Evolutionary conservation across 2,113 vertebrate species (phyloP).

Genomic region (Tachysurus vachellii): DNA sequence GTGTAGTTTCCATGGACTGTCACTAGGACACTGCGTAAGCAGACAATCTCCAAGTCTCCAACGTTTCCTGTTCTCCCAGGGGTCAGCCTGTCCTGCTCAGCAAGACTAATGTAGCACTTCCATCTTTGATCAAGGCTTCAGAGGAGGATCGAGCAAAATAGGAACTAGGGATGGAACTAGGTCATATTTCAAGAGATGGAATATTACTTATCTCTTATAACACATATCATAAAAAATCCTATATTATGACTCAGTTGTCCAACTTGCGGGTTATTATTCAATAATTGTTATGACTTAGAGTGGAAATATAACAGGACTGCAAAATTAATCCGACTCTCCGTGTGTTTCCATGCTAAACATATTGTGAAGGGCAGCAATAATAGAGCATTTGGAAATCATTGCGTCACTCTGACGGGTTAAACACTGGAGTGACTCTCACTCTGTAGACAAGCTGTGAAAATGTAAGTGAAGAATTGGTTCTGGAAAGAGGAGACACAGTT

Average conservation of each 20-base stretch:
- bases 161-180: neutral
- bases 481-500: neutral
- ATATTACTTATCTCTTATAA: neutral
- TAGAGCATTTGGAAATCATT: neutral
- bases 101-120: neutral
- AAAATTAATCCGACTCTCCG: neutral
- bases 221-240: neutral
- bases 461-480: neutral
- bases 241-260: neutral
- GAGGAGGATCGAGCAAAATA: neutral
- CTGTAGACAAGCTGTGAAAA: neutral
- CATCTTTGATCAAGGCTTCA: slow-evolving; percentile 9
- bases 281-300: neutral
- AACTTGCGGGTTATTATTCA: neutral
- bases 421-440: neutral
- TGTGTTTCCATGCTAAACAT: neutral
- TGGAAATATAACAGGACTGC: neutral
- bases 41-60: neutral
- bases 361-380: neutral
- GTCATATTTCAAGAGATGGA: neutral
- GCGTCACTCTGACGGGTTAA: neutral
- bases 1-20: neutral
- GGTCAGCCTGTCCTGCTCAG: neutral
- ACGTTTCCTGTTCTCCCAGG: neutral
- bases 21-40: slow-evolving; percentile 5